Percentiles rank a stretch among this genome's conserved stretches.
phyloP scores from a whole-genome alignment of 1,140 invertebrate genomes.

The Ips nitidus region DNA sequence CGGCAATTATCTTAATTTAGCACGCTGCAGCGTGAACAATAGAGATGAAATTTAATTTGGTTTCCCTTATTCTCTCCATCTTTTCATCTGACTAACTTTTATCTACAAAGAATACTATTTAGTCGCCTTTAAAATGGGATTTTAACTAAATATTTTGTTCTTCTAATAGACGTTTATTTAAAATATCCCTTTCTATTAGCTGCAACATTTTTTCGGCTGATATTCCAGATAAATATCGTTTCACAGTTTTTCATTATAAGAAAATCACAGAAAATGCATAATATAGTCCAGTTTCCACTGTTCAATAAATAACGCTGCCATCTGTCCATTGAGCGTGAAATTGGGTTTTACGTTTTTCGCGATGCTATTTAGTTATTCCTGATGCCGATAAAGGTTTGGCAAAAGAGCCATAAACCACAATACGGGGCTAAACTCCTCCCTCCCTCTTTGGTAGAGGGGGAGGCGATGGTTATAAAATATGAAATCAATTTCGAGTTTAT shows the following conservation, averaged over 20 bases:
- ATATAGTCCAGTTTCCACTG: neutral
- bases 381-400: slow-evolving; percentile 3
- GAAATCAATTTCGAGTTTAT: slow-evolving; percentile 13
- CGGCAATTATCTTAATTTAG: slow-evolving; percentile 30
- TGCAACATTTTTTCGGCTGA: too few species aligned
- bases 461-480: slow-evolving; percentile 1
- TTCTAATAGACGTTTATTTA: too few species aligned
- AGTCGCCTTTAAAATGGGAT: slow-evolving; percentile 15
- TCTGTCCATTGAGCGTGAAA: neutral
- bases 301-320: neutral
- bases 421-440: neutral
- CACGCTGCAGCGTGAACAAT: slow-evolving; percentile 25
- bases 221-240: neutral
- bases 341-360: neutral
- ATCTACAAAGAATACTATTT: slow-evolving; percentile 24
- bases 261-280: neutral
- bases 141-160: neutral
- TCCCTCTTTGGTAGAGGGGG: too few species aligned
- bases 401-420: slow-evolving; percentile 1
- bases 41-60: slow-evolving; percentile 30
- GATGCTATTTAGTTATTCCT: neutral
- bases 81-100: slow-evolving; percentile 7
- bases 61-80: neutral
- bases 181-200: too few species aligned
- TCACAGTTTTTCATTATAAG: neutral